Evolutionary conservation across 1,140 invertebrate genomes (phyloP), one percentile per base, ranked within the genome.

Genomic region (Aphelenchoides fujianensis): DNA sequence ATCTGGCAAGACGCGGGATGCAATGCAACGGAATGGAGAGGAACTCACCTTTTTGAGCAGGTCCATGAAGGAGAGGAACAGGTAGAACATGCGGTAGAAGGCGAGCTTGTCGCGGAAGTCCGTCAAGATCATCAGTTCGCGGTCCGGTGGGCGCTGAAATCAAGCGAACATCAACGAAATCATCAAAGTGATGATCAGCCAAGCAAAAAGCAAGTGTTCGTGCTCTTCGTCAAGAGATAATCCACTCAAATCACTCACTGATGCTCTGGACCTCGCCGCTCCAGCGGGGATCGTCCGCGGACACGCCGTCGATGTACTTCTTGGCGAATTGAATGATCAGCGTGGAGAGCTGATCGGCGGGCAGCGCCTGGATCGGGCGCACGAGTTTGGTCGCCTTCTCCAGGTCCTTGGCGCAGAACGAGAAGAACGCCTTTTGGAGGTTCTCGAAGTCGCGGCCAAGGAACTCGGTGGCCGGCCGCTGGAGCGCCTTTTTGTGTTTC

Each of bases 341-440:
- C 12, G 12, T 28, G 16, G 52, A 27, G 30, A 74, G 16, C 23
- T 48, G 16, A 23, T 9, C 19, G 3, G 3, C 69, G 19, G 7
- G 16, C 9, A 72, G 31, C 19, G 19, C 16, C 3, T 27, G 9
- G 16, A 74, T 36, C 16, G 7, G n/a, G 27, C 31, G 31, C 1
- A 55, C 28, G 41, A 75, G n/a, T 1, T 28, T 23, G 19, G 19
- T 23, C 3, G 57, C 23, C 30, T n/a, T 41, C 28, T 71, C 73
- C 73, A 73, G 55, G 54, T 73, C 71, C 32, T 73, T 73, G 27
- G 30, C 32, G 23, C 64, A 76, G 30, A 73, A 73, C 23, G 31
- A 37, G 2, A 76, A 32, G 55, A 73, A 73, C 5, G 72, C 74
- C 7, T 69, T 5, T 35, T 76, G 27, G 12, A 69, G 61, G 12